A percentile compares a stretch with the other conserved stretches of the same genome.
These are phyloP conservation scores for Cecropterus lyciades DNA, from an alignment of 1,140 invertebrate genomes.

Conservation along the genomic window DNA sequence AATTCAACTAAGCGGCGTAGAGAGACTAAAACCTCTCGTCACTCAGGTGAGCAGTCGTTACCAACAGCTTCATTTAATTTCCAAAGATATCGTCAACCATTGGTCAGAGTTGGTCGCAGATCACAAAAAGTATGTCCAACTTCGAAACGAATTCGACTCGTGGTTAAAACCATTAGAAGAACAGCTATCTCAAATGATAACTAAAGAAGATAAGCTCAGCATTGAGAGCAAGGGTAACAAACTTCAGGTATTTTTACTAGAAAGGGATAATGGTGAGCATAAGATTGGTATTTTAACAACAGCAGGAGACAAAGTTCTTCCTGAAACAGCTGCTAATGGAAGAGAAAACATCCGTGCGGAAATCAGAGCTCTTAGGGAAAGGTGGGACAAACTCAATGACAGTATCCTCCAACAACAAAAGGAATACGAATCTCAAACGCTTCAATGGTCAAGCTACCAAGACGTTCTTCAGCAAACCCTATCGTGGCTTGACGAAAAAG, in stretches of 20 bases:
- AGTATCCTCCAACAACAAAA: conserved; percentile 92
- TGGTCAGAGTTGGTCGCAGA: conserved; percentile 94
- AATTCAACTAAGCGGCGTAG: conserved; percentile 92
- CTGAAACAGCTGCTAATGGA: conserved; percentile 95
- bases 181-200: conserved; percentile 87
- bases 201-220: conserved; percentile 86
- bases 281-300: conserved; percentile 89
- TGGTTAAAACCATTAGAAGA: conserved; percentile 93
- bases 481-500: conserved; percentile 94
- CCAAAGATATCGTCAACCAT: conserved; percentile 94
- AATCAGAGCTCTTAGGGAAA: conserved; percentile 89
- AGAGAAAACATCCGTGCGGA: conserved; percentile 94
- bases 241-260: conserved; percentile 91
- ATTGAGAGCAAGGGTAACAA: conserved; percentile 84
- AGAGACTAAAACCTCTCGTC: conserved; percentile 94
- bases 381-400: conserved; percentile 94
- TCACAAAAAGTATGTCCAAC: conserved; percentile 92
- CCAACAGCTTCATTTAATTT: conserved; percentile 91
- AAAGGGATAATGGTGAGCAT: conserved; percentile 93
- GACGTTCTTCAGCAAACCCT: conserved; percentile 93
- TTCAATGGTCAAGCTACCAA: conserved; percentile 94
- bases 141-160: conserved; percentile 89
- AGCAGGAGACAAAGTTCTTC: conserved; percentile 93
- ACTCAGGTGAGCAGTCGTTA: conserved; percentile 96
- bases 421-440: conserved; percentile 92